These are phyloP conservation scores for Ahaetulla prasina DNA, from an alignment of 2,113 vertebrate species.

Conservation along the genomic window DNA sequence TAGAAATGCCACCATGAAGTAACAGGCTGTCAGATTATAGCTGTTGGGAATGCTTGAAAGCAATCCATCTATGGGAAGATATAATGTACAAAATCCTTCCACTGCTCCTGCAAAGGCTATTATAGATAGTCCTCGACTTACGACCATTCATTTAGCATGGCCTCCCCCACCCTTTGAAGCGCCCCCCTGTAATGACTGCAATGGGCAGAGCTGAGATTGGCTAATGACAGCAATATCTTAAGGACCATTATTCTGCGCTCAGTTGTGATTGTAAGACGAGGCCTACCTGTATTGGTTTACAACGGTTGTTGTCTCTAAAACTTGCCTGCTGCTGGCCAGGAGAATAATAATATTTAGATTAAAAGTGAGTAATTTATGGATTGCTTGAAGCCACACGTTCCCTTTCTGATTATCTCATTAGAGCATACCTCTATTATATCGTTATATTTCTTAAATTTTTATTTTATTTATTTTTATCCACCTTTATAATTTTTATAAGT, in stretches of 20 bases:
- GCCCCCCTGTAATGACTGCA: not conserved
- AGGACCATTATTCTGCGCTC: not conserved
- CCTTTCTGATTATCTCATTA: not conserved
- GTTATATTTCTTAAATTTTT: not conserved
- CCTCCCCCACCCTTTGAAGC: not conserved
- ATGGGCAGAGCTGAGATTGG: not conserved
- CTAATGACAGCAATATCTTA: not conserved
- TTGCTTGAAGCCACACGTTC: not conserved
- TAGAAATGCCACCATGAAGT: not conserved
- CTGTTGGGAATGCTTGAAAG: not conserved
- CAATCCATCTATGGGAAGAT: not conserved
- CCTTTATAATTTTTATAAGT: too few species aligned
- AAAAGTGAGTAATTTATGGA: not conserved
- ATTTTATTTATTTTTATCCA: too few species aligned
- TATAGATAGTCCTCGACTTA: not conserved
- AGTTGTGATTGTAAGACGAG: not conserved
- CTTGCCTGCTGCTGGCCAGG: not conserved
- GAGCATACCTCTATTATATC: not conserved
- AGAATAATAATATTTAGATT: not conserved
- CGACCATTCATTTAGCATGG: not conserved
- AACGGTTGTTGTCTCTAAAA: not conserved
- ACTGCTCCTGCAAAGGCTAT: not conserved
- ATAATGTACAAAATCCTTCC: not conserved
- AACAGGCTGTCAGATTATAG: not conserved
- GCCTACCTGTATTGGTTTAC: not conserved